Evolutionary conservation across 2,888 invertebrate genomes (phyloP).

Genomic region (Aquatica leii): DNA sequence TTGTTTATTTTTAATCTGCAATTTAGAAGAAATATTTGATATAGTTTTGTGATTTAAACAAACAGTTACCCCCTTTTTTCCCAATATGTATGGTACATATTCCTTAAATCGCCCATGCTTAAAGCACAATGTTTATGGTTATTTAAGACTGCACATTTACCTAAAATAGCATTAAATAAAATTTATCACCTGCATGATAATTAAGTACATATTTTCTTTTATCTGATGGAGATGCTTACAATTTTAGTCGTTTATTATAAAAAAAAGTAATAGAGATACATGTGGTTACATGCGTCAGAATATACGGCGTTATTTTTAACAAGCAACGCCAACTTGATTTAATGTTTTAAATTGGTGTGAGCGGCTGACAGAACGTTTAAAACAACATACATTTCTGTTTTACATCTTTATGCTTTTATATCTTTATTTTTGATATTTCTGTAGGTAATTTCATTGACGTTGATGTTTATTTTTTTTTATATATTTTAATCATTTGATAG

Average conservation of each 20-base stretch:
- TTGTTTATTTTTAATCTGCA: too few relatives aligned
- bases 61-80: too few relatives aligned
- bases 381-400: constrained; percentile 43
- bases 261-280: constrained; percentile 13
- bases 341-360: constrained; percentile 47
- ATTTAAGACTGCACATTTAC: too few relatives aligned
- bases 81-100: too few relatives aligned
- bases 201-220: too few relatives aligned
- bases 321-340: constrained; percentile 44
- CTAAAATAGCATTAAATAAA: too few relatives aligned
- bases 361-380: constrained; percentile 45
- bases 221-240: too few relatives aligned
- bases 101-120: too few relatives aligned
- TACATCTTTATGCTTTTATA: constrained; percentile 29
- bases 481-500: background rate
- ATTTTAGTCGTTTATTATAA: background rate
- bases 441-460: constrained; percentile 26
- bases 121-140: too few relatives aligned
- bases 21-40: too few relatives aligned
- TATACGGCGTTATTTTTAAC: constrained; percentile 43
- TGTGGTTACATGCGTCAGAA: constrained; percentile 36
- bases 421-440: constrained; percentile 30
- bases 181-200: too few relatives aligned
- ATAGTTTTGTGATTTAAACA: too few relatives aligned
- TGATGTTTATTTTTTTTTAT: background rate